These are phyloP conservation scores for Patella caerulea DNA, from an alignment of 2,888 invertebrate species.

Conservation along the genomic window DNA sequence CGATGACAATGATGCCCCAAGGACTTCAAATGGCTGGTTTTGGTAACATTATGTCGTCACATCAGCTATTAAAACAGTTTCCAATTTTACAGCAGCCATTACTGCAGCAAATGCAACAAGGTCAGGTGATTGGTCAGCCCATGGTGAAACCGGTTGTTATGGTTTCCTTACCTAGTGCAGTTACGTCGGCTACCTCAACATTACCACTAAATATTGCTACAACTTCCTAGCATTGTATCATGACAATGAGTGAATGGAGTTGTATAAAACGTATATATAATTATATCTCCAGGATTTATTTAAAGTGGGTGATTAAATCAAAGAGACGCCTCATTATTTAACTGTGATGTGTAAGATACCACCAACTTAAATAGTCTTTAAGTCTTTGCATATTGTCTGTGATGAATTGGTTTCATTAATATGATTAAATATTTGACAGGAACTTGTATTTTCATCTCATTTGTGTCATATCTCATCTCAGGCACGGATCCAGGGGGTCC, in stretches of 20 bases:
- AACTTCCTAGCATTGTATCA: neutral
- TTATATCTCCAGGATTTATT: too few species aligned
- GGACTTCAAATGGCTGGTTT: conserved; percentile 43
- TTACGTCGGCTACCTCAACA: conserved; percentile 20
- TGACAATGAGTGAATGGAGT: too few species aligned
- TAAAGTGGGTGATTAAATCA: too few species aligned
- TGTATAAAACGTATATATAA: too few species aligned
- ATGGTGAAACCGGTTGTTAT: conserved; percentile 45
- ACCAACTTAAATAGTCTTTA: too few species aligned
- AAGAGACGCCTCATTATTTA: too few species aligned
- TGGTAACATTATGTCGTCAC: conserved; percentile 40
- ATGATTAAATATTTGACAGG: too few species aligned
- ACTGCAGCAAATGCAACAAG: conserved; percentile 35
- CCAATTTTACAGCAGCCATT: conserved; percentile 46
- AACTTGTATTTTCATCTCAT: conserved; percentile 8
- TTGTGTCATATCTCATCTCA: conserved; percentile 24
- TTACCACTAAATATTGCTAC: conserved; percentile 8
- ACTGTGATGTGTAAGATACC: too few species aligned
- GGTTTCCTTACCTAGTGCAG: conserved; percentile 41
- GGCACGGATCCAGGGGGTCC: too few species aligned
- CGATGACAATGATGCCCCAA: conserved; percentile 50
- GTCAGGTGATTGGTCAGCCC: conserved; percentile 35
- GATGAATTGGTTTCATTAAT: too few species aligned
- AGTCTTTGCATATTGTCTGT: too few species aligned
- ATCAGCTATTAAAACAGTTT: conserved; percentile 46